A percentile compares a stretch with the other conserved stretches of the same genome.
Evolutionary conservation across 2,113 vertebrate genomes (phyloP).

Genomic region (Oreochromis niloticus): DNA sequence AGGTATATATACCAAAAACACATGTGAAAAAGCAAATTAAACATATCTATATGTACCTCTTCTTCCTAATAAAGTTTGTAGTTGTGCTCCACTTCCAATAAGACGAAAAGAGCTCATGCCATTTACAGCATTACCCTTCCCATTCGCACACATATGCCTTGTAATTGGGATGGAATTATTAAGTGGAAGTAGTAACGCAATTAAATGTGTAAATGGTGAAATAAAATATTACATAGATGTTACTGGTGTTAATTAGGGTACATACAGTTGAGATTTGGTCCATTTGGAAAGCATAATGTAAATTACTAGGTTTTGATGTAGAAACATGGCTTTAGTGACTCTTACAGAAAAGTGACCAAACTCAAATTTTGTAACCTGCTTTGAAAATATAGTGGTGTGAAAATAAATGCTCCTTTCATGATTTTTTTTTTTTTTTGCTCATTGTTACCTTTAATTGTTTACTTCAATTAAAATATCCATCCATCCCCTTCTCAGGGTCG

Average conservation of each 20-base stretch:
- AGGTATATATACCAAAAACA: background rate
- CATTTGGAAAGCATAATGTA: background rate
- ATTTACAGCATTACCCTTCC: background rate
- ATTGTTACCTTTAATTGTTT: background rate
- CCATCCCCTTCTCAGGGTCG: too few species aligned
- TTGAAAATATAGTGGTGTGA: background rate
- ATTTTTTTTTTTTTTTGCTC: background rate
- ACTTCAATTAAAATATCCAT: background rate
- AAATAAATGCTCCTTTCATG: background rate
- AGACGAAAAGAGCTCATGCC: background rate
- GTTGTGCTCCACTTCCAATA: background rate
- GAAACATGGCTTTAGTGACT: background rate
- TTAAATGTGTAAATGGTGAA: background rate
- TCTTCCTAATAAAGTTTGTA: background rate
- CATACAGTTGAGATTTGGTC: background rate
- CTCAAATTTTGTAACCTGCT: background rate
- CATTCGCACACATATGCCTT: too few species aligned
- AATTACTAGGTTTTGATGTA: background rate
- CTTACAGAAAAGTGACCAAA: background rate
- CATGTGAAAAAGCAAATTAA: background rate
- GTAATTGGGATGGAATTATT: background rate
- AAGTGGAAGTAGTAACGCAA: background rate
- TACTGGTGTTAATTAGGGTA: background rate
- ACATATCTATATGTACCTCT: background rate
- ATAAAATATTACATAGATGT: background rate